These are phyloP conservation scores for Halisarca cf. caerulea DNA, from an alignment of 37 sponge, comb jelly and placozoan genomes.

Conservation along the genomic window DNA sequence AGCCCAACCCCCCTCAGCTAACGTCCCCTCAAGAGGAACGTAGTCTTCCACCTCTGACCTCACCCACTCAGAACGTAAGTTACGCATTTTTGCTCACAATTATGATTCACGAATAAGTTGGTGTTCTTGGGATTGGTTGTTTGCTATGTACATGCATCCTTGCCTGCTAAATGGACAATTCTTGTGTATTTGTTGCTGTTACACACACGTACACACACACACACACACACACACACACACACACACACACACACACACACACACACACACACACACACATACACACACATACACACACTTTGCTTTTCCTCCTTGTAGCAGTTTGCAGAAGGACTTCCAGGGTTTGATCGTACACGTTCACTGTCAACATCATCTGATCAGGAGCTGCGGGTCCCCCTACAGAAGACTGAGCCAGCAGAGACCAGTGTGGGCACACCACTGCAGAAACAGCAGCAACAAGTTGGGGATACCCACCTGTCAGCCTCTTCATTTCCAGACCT, in stretches of 20 bases:
- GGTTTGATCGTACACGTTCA: slow-evolving; percentile 9
- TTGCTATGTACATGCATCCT: too few relatives aligned
- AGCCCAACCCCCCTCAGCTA: neutral
- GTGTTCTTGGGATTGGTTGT: too few relatives aligned
- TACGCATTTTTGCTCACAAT: neutral
- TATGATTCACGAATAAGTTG: too few relatives aligned
- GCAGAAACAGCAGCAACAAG: neutral
- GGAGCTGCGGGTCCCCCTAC: neutral
- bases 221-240: too few relatives aligned
- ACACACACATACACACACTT: neutral
- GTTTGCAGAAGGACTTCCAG: neutral
- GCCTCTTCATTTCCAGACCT: slow-evolving; percentile 2
- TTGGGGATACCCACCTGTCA: neutral
- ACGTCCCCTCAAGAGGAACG: slow-evolving; percentile 6
- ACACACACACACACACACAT: too few relatives aligned
- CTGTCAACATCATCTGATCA: slow-evolving; percentile 18
- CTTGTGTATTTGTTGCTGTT: too few relatives aligned
- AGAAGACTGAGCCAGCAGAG: neutral
- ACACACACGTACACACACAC: too few relatives aligned
- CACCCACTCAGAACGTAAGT: slow-evolving; percentile 6
- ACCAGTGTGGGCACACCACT: neutral
- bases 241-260: too few relatives aligned
- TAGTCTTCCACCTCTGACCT: neutral
- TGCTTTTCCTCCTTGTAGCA: neutral
- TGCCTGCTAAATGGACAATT: too few relatives aligned